Conservation (phyloP, 2,888 invertebrate species). For the Cataglyphis albicans region DNA sequence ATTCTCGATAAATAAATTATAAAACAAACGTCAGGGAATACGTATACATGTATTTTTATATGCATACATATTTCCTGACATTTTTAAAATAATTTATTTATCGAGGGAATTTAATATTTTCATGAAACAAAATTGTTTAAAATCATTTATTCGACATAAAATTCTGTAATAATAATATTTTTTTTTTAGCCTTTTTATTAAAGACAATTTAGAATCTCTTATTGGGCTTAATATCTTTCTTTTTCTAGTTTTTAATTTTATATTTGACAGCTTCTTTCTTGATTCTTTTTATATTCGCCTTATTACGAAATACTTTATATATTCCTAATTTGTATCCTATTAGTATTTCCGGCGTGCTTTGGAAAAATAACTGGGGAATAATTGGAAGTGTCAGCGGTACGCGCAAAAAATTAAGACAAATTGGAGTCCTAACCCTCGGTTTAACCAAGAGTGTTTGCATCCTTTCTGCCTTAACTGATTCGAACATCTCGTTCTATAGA, state of each 20-base stretch:
- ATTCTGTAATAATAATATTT: not conserved
- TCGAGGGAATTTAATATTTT: not conserved
- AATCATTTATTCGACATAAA: not conserved
- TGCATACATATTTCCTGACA: not conserved
- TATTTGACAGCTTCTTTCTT: not conserved
- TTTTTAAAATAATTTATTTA: not conserved
- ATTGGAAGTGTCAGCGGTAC: constrained; percentile 26
- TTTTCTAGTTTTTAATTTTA: not conserved
- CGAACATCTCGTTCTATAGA: constrained; percentile 11
- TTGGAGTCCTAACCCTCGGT: constrained; percentile 27
- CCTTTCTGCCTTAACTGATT: constrained; percentile 12
- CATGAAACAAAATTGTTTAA: not conserved
- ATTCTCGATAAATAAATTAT: too few species aligned
- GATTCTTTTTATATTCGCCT: not conserved
- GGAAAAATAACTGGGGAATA: constrained; percentile 37
- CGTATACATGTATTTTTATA: too few species aligned
- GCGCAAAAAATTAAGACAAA: constrained; percentile 47
- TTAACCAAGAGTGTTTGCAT: constrained; percentile 15
- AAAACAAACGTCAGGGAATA: not conserved
- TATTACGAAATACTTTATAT: not conserved
- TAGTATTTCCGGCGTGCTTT: not conserved
- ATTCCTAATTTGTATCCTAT: not conserved
- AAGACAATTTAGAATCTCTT: not conserved
- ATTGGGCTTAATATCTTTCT: not conserved
- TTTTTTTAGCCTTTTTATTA: not conserved